Evolutionary conservation across 2,113 vertebrate species (phyloP).

Genomic region (Balaenoptera acutorostrata): DNA sequence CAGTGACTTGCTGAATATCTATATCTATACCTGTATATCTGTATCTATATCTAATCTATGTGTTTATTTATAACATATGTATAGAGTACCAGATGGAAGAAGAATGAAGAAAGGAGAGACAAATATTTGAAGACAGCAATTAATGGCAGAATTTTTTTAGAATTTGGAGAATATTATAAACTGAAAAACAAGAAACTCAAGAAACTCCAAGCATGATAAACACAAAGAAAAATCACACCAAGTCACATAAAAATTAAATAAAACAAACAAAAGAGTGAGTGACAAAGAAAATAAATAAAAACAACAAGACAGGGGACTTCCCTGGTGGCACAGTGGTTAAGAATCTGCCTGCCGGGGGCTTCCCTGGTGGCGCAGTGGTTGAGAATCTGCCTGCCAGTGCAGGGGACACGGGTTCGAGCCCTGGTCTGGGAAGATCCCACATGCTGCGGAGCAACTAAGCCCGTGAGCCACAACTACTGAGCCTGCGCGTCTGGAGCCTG

Average conservation of each 20-base stretch:
- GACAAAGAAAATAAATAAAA: not conserved
- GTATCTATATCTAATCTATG: not conserved
- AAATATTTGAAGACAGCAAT: not conserved
- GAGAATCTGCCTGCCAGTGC: too few species aligned
- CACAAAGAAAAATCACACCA: not conserved
- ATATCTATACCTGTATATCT: not conserved
- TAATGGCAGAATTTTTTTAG: not conserved
- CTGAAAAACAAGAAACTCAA: not conserved
- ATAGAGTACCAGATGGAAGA: not conserved
- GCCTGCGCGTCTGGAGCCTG: too few species aligned
- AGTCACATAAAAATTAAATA: not conserved
- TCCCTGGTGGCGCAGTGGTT: too few species aligned
- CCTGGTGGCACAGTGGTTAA: too few species aligned
- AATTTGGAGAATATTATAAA: not conserved
- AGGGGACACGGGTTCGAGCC: too few species aligned
- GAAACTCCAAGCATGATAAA: not conserved
- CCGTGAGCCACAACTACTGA: too few species aligned
- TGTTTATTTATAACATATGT: not conserved
- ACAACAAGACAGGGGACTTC: not conserved
- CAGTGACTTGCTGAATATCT: not conserved
- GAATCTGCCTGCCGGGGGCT: too few species aligned
- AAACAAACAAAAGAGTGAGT: not conserved
- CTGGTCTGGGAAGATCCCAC: too few species aligned
- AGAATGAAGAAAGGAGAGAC: not conserved
- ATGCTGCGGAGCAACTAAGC: too few species aligned